A percentile compares a stretch with the other conserved stretches of the same genome.
Evolutionary conservation across 2,113 vertebrate species (phyloP).

Genomic region (Podarcis muralis): DNA sequence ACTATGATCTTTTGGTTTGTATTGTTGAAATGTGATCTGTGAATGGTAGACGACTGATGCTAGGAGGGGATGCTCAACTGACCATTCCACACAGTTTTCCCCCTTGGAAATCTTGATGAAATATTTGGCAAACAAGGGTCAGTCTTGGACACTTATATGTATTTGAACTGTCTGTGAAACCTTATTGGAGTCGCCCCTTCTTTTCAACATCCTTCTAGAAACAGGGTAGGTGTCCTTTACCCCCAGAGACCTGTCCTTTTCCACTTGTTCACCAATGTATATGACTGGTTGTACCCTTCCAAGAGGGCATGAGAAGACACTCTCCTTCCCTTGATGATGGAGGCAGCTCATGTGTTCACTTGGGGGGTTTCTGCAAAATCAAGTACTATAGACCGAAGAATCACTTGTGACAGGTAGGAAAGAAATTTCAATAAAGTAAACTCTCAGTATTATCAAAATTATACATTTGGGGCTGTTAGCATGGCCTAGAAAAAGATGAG

Average conservation of each 20-base stretch:
- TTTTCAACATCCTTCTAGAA: slow-evolving; percentile 18
- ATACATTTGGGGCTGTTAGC: slow-evolving; percentile 95
- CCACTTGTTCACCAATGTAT: fast-evolving
- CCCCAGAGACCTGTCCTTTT: slow-evolving; percentile 17
- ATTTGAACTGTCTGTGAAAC: slow-evolving; percentile 1
- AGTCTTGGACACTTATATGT: not conserved
- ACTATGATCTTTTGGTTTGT: not conserved
- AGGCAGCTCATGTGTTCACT: slow-evolving; percentile 4
- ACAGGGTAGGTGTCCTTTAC: slow-evolving; percentile 13
- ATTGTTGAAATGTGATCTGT: no score
- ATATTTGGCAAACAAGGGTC: not conserved
- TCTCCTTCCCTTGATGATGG: not conserved
- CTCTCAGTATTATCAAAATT: slow-evolving; percentile 98
- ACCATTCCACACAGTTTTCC: not conserved
- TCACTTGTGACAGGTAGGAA: slow-evolving; percentile 95
- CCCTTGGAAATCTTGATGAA: not conserved
- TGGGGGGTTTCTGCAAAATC: slow-evolving; percentile 78
- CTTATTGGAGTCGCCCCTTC: slow-evolving; percentile 29
- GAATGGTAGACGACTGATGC: not conserved
- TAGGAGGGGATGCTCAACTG: not conserved
- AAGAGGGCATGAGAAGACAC: not conserved
- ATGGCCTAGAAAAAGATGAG: slow-evolving; percentile 92
- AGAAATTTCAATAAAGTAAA: slow-evolving; percentile 98
- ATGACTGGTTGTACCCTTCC: slow-evolving; percentile 2
- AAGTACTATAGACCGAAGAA: slow-evolving; percentile 88